Conservation (phyloP, 2,797 vertebrate species). For the Hippocampus kuda region DNA sequence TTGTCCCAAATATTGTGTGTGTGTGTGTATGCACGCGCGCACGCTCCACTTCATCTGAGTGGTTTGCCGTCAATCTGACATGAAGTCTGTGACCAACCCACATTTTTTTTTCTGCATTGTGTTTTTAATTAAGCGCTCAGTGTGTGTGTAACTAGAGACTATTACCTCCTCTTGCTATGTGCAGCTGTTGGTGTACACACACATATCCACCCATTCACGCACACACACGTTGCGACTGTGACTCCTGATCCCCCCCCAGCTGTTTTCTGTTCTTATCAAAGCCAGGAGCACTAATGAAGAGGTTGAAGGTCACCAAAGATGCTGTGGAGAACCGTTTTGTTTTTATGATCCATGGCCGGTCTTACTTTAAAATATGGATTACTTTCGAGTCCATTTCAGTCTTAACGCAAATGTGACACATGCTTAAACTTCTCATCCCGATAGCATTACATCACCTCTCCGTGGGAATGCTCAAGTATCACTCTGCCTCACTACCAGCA, state of each 20-base stretch:
- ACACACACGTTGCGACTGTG: conserved; percentile 9
- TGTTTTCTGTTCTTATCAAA: conserved; percentile 3
- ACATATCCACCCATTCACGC: conserved; percentile 13
- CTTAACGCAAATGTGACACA: background rate
- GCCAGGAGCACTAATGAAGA: conserved; percentile 13
- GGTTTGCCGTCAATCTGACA: conserved; percentile 17
- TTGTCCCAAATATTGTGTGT: background rate
- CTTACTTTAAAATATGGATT: conserved; percentile 54
- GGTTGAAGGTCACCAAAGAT: conserved; percentile 35
- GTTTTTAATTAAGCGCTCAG: conserved; percentile 11
- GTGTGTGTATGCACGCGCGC: background rate
- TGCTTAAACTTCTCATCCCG: background rate
- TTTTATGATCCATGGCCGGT: conserved; percentile 39
- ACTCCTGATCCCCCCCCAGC: background rate
- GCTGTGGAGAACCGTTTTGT: conserved; percentile 30
- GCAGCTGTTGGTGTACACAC: conserved; percentile 7
- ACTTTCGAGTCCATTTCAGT: conserved; percentile 28
- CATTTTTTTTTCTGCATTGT: conserved; percentile 15
- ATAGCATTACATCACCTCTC: conserved; percentile 12
- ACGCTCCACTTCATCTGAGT: conserved; percentile 2
- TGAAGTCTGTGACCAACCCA: conserved; percentile 6
- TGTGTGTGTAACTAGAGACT: conserved; percentile 4
- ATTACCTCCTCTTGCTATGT: background rate
- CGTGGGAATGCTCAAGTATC: conserved; percentile 18
- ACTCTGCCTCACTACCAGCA: conserved; percentile 15